phyloP scores from a whole-genome alignment of 2,797 vertebrate species.

The Oophaga sylvatica region DNA sequence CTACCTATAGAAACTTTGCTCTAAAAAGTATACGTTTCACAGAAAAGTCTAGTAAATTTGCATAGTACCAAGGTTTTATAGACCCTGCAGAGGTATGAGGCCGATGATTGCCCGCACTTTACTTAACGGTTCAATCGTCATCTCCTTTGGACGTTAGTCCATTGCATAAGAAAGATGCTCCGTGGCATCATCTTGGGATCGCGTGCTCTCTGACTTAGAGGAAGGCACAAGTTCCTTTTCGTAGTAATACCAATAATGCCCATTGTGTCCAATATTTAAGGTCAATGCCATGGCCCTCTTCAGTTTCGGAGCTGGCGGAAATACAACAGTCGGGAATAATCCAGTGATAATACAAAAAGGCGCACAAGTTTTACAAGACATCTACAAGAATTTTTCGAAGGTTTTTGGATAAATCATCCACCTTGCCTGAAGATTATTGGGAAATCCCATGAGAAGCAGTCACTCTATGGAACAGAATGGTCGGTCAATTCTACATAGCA shows the following conservation, averaged over 20 bases:
- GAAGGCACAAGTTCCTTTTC: not conserved
- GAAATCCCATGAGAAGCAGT: conserved; percentile 1
- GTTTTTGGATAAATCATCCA: not conserved
- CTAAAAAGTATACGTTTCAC: not conserved
- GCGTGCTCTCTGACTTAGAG: not conserved
- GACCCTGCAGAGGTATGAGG: not conserved
- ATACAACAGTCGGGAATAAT: conserved; percentile 9
- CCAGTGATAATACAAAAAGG: conserved; percentile 3
- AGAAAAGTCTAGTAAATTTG: conserved; percentile 11
- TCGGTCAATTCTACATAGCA: conserved; percentile 13
- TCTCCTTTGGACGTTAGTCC: not conserved
- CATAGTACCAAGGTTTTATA: conserved; percentile 20
- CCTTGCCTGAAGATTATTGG: not conserved
- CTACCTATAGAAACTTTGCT: too few species aligned
- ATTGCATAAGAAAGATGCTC: conserved; percentile 23
- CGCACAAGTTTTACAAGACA: not conserved
- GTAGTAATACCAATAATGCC: not conserved
- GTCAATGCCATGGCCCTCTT: not conserved
- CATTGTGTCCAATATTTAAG: not conserved
- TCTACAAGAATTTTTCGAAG: not conserved
- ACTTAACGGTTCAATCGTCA: not conserved
- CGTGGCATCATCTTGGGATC: not conserved
- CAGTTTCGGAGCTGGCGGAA: not conserved
- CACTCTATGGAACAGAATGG: conserved; percentile 12
- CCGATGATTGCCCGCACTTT: not conserved